Evolutionary conservation across 2,113 vertebrate species (phyloP), one percentile per base, ranked within the genome.

Genomic region (Phoenicopterus ruber): DNA sequence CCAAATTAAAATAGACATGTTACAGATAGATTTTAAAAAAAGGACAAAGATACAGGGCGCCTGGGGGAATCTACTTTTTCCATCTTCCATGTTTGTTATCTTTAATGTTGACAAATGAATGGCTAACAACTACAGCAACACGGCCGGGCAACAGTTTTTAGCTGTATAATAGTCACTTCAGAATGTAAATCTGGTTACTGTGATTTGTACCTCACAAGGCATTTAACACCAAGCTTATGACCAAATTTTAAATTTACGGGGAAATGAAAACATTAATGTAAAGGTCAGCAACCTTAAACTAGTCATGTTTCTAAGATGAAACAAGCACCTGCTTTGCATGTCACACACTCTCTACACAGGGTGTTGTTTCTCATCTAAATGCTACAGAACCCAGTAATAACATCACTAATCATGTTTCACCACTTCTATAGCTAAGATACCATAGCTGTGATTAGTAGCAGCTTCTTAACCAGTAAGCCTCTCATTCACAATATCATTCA

Each of bases 321-420:
- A 86, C 42, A 78, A 7, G 29, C 88, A 91, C 40, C 92, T 92
- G 86, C n/a, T 73, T 80, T 70, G 25, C 38, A 74, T 1, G 2
- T 71, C 46, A 50, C 62, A n/a, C 20, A 7, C 12, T 38, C 22
- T 59, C 40, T 26, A 6, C 0, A 0, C 0, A 54, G 44, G 29
- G 25, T 61, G 32, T 6, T 82, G 40, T 76, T 90, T 67, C 86
- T 86, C 52, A 82, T 55, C 40, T 50, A 66, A 86, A 6, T 19
- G 32, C 34, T 55, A 46, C 46, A 78, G 55, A 89, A 54, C 34
- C 21, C 47, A 78, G 8, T 66, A 91, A 67, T 10, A 49, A 8
- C 34, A 73, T 13, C 63, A 62, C 49, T 70, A 25, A 62, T 18
- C 3, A 10, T 16, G 31, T 62, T 70, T 61, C 59, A 22, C 46